These are phyloP conservation scores for Psilopogon haemacephalus DNA, from an alignment of 2,113 vertebrate species.

Conservation along the genomic window DNA sequence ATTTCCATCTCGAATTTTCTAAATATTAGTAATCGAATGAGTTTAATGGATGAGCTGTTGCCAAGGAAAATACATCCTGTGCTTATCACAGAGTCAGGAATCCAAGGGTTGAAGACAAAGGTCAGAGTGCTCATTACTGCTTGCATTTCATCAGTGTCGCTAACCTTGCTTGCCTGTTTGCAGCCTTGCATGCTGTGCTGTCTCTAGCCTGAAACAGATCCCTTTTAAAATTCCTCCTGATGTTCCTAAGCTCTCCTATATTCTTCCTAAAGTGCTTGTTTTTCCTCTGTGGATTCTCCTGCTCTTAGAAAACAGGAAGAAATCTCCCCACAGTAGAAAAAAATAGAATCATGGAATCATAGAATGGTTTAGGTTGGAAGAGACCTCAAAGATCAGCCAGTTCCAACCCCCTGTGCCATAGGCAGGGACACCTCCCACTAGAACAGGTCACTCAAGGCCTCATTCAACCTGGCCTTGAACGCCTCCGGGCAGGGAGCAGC, in stretches of 20 bases:
- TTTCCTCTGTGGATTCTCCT: background rate
- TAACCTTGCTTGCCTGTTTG: background rate
- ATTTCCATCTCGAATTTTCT: background rate
- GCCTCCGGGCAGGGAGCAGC: too few species aligned
- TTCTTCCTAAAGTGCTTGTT: background rate
- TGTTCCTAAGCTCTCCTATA: background rate
- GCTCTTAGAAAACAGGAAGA: background rate
- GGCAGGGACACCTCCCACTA: too few species aligned
- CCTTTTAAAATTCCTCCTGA: background rate
- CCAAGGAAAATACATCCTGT: background rate
- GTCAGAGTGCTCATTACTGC: background rate
- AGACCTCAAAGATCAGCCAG: too few species aligned
- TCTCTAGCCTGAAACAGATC: background rate
- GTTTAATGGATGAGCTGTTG: background rate
- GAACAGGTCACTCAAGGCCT: too few species aligned
- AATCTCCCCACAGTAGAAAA: background rate
- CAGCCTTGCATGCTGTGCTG: background rate
- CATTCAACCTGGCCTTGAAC: too few species aligned
- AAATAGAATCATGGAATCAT: too few species aligned
- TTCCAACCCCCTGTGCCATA: too few species aligned
- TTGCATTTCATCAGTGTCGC: background rate
- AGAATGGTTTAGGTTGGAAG: too few species aligned
- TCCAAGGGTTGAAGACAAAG: background rate
- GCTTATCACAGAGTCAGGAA: background rate
- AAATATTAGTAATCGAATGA: background rate